Percentiles rank a stretch among this genome's conserved stretches.
Conservation (phyloP, 2,797 vertebrate genomes). For the Stomatorhinus walkeri region DNA sequence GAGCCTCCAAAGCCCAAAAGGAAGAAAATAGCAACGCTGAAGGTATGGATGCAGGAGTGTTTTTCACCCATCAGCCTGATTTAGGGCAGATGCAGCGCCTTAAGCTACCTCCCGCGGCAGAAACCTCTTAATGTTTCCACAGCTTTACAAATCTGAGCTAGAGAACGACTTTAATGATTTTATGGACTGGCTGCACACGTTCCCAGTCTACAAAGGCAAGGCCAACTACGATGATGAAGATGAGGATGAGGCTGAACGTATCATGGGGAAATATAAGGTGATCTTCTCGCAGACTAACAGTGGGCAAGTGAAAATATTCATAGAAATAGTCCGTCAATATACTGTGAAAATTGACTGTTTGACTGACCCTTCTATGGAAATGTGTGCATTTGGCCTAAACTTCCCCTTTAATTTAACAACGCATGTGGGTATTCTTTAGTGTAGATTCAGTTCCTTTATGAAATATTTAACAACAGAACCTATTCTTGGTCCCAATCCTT, state of each 20-base stretch:
- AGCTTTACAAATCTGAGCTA: constrained; percentile 77
- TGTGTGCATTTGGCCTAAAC: neutral
- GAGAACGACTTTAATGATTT: constrained; percentile 83
- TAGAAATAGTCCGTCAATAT: neutral
- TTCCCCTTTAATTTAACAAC: neutral
- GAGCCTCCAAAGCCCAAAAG: constrained; percentile 62
- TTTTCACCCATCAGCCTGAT: neutral
- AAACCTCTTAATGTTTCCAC: constrained; percentile 20
- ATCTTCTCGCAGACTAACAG: neutral
- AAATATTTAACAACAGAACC: neutral
- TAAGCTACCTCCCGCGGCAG: neutral
- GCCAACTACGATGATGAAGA: constrained; percentile 68
- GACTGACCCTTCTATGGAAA: neutral
- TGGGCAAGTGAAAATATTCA: neutral
- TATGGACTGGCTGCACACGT: constrained; percentile 82
- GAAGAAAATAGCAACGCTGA: constrained; percentile 70
- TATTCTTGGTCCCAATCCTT: neutral
- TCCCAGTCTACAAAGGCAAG: constrained; percentile 74
- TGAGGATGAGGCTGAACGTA: constrained; percentile 67
- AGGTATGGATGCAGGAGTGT: constrained; percentile 50
- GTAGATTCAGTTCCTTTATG: neutral
- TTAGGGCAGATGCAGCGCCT: neutral
- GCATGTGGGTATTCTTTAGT: neutral
- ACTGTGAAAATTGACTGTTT: neutral
- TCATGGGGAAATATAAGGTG: constrained; percentile 92